Evolutionary conservation across 92 coral and sea anemone genomes (phyloP), one percentile per base, ranked within the genome.

Genomic region (Palythoa grandis): DNA sequence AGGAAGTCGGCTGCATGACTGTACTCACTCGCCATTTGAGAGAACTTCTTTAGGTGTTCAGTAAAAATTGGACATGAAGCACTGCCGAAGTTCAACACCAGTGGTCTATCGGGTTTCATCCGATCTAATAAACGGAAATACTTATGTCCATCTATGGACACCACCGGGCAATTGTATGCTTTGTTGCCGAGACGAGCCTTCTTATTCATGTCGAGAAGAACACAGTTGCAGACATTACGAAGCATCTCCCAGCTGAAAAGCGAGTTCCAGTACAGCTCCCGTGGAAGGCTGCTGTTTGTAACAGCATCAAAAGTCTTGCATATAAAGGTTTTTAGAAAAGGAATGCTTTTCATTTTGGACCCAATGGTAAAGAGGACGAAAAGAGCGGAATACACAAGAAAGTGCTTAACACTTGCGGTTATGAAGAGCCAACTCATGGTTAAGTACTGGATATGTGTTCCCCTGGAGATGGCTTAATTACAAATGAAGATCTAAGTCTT

Each of bases 171-270:
- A 72, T 84, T 88, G 56, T 84, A 86, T 14, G 91, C 91, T 37
- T 84, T 82, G 48, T 38, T 15, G 11, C 91, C 91, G 23, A 69
- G 86, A 7, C 75, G 37, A 3, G 57, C 88, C 24, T 84, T 76
- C 72, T 74, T 88, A 54, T 80, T 83, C 48, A 88, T 52, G 83
- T 88, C 91, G 24, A 88, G 84, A 0, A 88, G 50, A 57, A 86
- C 82, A 22, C 88, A 88, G 16, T 88, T 74, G 88, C 85, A 83
- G 29, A 88, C 88, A 19, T 80, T 83, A 38, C 70, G 73, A 43
- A 82, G 82, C 91, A 88, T 88, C 61, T 88, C 88, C 85, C 91
- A 84, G 35, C 88, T 82, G 61, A 88, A 86, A n/a, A 88, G 69
- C 35, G 91, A 83, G 22, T 88, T 79, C 91, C 91, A 88, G 75